These are phyloP conservation scores for Metallyticus violacea DNA, from an alignment of 2,888 invertebrate genomes.

Conservation along the genomic window DNA sequence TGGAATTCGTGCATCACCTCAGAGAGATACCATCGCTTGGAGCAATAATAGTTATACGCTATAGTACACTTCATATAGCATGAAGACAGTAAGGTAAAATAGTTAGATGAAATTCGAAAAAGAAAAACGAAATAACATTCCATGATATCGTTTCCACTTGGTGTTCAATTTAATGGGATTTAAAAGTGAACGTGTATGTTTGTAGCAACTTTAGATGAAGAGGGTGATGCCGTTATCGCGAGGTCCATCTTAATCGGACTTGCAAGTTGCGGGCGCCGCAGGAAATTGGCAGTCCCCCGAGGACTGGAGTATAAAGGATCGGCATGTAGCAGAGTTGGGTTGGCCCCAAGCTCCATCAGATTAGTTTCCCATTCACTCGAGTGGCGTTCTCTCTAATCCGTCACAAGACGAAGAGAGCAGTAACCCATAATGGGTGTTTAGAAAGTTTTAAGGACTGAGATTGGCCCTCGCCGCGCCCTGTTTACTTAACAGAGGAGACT, in stretches of 20 bases:
- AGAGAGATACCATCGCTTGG: too few relatives aligned
- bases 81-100: too few relatives aligned
- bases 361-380: neutral
- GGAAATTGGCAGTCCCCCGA: neutral
- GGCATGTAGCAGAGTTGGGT: too few relatives aligned
- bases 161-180: neutral
- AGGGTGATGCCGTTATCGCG: too few relatives aligned
- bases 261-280: neutral
- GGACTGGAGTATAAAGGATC: neutral
- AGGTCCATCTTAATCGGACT: neutral
- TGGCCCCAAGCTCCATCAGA: neutral
- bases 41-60: too few relatives aligned
- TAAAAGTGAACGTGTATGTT: neutral
- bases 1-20: too few relatives aligned
- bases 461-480: neutral
- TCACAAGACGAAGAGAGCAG: neutral
- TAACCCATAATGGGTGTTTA: neutral
- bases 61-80: too few relatives aligned
- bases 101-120: too few relatives aligned
- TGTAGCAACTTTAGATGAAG: neutral
- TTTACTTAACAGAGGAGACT: neutral
- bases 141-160: too few relatives aligned
- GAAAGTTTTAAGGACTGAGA: neutral
- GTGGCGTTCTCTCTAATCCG: too few relatives aligned
- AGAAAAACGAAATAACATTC: too few relatives aligned